Base-by-base conservation (phyloP, 2,888 invertebrate genomes). In the Euproctis similis region DNA sequence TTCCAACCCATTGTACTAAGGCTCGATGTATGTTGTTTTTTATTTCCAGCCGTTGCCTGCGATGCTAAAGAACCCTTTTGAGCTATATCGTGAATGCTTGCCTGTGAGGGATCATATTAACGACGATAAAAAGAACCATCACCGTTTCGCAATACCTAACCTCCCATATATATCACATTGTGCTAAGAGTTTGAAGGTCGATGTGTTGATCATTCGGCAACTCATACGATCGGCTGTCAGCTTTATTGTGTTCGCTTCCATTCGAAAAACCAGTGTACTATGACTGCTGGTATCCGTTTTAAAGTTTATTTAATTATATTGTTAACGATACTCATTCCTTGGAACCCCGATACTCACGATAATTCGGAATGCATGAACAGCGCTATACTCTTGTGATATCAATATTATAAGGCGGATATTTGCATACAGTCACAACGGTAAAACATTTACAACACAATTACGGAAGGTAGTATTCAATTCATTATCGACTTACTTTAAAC, bases 31-130 rank as follows among this genome's bases (percentile, higher is more conserved):
- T 84, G 81, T 82, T 84, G 81, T 84, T 84, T 82, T 77, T 85
- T 84, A 84, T 84, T 85, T 82, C 78, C 85, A 85, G 85, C 81
- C 73, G 80, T 80, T 81, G 84, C 82, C 85, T 82, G 84, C 80
- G 78, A 82, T 81, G 82, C 82, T 82, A 82, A 76, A 78, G 73
- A 82, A 72, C 76, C 82, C 77, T 81, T 84, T 82, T 84, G 82
- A 82, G 81, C 81, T 84, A 84, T 78, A 82, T 74, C 78, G 81
- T 82, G 82, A 84, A 82, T 82, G 84, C 84, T 84, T 84, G 84
- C 82, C 81, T 82, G 81, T 82, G 80, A 81, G 75, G 81, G 75
- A 81, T 81, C 82, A 82, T 81, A 74, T 80, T 82, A 82, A 82
- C 81, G 81, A 78, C 80, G 80, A 78, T 73, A 66, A 59, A 73